Base-by-base conservation (phyloP, 2,797 vertebrate genomes). In the Argyrosomus regius region DNA sequence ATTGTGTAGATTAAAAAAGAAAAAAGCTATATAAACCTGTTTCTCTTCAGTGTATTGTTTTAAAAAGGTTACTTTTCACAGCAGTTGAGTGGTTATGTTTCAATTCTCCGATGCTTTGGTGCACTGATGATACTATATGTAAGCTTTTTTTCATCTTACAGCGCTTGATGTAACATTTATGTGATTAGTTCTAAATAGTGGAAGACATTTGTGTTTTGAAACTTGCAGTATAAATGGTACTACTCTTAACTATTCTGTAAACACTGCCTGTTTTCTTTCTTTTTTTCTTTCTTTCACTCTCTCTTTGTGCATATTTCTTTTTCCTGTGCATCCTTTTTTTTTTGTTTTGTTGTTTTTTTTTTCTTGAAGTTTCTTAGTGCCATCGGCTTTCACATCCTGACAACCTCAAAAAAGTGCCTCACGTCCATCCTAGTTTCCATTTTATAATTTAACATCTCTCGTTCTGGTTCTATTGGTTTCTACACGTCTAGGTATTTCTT, bases 401-500 rank as follows among this genome's bases (percentile, higher is more conserved):
- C 94, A 93, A 97, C 96, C 96, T 96, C 96, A 91, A 95, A 96
- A 93, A 98, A 99, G 97, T 99, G 98, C 97, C 98, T 99, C 97
- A 96, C 94, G 95, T 97, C 94, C 94, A 96, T 96, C 95, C 92
- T 93, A 93, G 94, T 94, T 96, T 96, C 95, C 96, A 97, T 96
- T 94, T 94, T 94, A 92, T 90, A 93, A 88, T 90, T 94, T 95
- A 95, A 96, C 93, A 94, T 94, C 94, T 96, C 92, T 95, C 93
- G 89, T 96, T 95, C 94, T 91, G 93, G 92, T 95, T 97, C 91
- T 92, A 83, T 93, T 91, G 92, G 92, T 95, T 96, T 94, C 92
- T 92, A 94, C 92, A 85, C 82, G 78, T 94, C 90, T 94, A 92
- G 94, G 91, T 94, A 95, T 94, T 95, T 95, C 90, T 77, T 94